Evolutionary conservation across 2,113 vertebrate species (phyloP), one percentile per base, ranked within the genome.

Genomic region (Lethenteron camtschaticum): DNA sequence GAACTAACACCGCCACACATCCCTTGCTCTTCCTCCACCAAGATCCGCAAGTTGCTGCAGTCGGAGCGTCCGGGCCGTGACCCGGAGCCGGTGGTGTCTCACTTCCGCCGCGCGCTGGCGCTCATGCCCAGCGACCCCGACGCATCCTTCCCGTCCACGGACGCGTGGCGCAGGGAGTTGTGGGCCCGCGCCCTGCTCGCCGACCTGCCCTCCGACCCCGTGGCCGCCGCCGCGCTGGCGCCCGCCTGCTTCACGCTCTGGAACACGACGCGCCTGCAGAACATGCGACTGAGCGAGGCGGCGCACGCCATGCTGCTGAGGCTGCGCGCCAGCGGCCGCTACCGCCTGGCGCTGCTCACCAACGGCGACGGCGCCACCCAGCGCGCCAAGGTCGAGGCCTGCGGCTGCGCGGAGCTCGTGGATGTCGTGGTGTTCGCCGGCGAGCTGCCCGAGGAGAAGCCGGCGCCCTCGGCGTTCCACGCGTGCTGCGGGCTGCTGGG

Each of bases 221-320:
- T n/a, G 63, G 11, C n/a, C 63, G 24, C 9, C 24, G 63, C 10
- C 63, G 9, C 24, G 10, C 24, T 66, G 24, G 63, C 63, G 9
- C n/a, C n/a, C n/a, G 8, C 24, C 9, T 66, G 63, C 24, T 66
- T 66, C 24, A 10, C n/a, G 63, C n/a, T 16, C 10, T 66, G 63
- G 63, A n/a, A 16, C n/a, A n/a, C n/a, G 63, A 20, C 20, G 20
- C 63, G 63, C n/a, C 63, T 66, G n/a, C n/a, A n/a, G n/a, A n/a
- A 66, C 63, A n/a, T 66, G n/a, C 9, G 20, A 20, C 63, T 66
- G 63, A 16, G n/a, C n/a, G n/a, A n/a, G n/a, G 63, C 8, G 63
- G 20, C 63, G n/a, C n/a, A 66, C n/a, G 63, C n/a, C n/a, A 66
- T 66, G 63, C 63, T 66, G 63, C n/a, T 66, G 63, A 66, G 63